Evolutionary conservation across 2,888 invertebrate genomes (phyloP), one percentile per base, ranked within the genome.

Genomic region (Oscheius sp.): DNA sequence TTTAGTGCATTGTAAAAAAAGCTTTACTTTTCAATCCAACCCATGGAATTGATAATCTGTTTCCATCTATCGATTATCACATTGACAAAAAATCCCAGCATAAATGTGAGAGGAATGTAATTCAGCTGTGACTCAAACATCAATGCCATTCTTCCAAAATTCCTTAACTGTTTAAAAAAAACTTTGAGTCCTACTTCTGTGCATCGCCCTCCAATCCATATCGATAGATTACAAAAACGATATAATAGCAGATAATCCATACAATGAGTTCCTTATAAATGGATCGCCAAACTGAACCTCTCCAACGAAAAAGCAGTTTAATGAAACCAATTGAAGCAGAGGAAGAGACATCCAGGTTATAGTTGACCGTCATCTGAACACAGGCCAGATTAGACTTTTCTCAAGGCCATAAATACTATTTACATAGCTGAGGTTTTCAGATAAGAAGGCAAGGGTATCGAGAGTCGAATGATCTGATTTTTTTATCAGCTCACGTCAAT

Each of bases 251-350:
- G 20, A 74, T 44, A 2, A 67, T 50, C 81, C 81, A 82, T 4
- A 78, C 54, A 22, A 80, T 20, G 2, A 82, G 65, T 54, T 82
- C 82, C 17, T 71, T 75, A 45, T 72, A 69, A 24, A 82, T 78
- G 33, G 76, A 74, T 49, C 77, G 71, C 82, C 82, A 82, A 14
- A 82, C 76, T 0, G 81, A 81, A 1, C 82, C 82, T 51, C 75
- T 70, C 83, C 83, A 83, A 67, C 83, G 67, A 45, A 80, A 75
- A 2, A 83, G 59, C 30, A 83, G 67, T 30, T 71, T 64, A 14
- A 78, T 47, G n/a, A 78, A 72, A 22, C 74, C 74, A 22, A 73
- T 56, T 33, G 78, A 78, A 22, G 74, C 73, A 30, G 77, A 77
- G 12, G 78, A 75, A 8, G 74, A 74, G 24, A 81, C 77, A 56